Conservation (phyloP, 2,888 invertebrate species). For the Drosophila neutralis region DNA sequence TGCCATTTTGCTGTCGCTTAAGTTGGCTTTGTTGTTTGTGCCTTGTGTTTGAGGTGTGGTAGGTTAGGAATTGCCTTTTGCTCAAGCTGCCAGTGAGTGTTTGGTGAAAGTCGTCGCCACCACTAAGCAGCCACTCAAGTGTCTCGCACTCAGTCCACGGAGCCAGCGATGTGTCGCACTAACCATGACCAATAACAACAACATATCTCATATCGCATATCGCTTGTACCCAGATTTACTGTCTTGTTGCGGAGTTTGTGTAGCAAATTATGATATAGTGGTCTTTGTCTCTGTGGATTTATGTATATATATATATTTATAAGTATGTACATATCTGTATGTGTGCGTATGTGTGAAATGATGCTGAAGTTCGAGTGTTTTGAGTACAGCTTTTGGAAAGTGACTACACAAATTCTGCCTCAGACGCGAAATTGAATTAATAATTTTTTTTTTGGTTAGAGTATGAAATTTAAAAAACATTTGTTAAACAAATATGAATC, state of each 20-base stretch:
- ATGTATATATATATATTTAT: not conserved
- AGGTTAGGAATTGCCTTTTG: constrained; percentile 63
- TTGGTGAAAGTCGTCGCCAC: constrained; percentile 48
- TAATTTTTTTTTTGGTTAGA: not conserved
- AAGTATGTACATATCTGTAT: not conserved
- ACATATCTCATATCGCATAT: constrained; percentile 18
- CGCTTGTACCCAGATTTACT: constrained; percentile 29
- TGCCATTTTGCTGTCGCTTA: constrained; percentile 66
- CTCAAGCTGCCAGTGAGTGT: constrained; percentile 3
- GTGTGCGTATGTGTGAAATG: not conserved
- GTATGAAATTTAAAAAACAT: not conserved
- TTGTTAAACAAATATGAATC: not conserved
- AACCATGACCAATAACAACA: constrained; percentile 38
- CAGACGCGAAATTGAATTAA: constrained; percentile 20
- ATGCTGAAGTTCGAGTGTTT: constrained; percentile 23
- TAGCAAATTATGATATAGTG: constrained; percentile 54
- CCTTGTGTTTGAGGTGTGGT: constrained; percentile 61
- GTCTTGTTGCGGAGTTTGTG: constrained; percentile 40
- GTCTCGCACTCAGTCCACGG: constrained; percentile 4
- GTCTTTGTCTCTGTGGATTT: constrained; percentile 16
- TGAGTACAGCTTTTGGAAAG: constrained; percentile 49
- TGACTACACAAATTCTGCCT: constrained; percentile 25
- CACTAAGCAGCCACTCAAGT: constrained; percentile 28
- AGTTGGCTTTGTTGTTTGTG: constrained; percentile 47
- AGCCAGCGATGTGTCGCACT: constrained; percentile 27